Conservation (phyloP, 2,113 vertebrate species). For the Sinocyclocheilus maitianheensis region DNA sequence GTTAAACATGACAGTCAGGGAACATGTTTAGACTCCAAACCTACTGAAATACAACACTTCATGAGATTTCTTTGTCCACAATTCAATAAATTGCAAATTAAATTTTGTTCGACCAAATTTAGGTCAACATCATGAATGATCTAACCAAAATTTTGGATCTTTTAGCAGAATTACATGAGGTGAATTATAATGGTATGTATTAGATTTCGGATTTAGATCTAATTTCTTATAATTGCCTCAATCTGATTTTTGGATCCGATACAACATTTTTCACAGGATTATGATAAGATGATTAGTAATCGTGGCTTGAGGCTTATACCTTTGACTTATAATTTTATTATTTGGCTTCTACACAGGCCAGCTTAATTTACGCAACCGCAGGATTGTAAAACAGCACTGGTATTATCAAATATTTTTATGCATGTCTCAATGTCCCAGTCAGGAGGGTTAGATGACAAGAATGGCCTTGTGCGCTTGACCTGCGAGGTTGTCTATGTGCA, state of each 20-base stretch:
- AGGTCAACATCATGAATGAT: neutral
- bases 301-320: neutral
- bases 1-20: neutral
- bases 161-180: neutral
- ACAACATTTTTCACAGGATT: conserved; percentile 42
- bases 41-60: neutral
- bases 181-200: neutral
- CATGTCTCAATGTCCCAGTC: neutral
- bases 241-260: conserved; percentile 42
- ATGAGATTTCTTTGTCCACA: neutral
- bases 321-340: conserved; percentile 20
- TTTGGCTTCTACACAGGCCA: neutral
- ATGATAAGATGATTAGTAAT: conserved; percentile 46
- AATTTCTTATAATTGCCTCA: conserved; percentile 29
- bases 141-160: neutral
- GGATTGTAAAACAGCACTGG: conserved; percentile 7
- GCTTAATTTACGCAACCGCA: neutral
- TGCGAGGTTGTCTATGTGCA: neutral
- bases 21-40: neutral
- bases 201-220: neutral
- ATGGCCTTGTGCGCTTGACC: conserved; percentile 23
- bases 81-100: neutral
- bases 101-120: neutral
- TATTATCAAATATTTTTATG: conserved; percentile 7
- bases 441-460: neutral